phyloP scores from a whole-genome alignment of 2,888 invertebrate genomes.

The Temnothorax unifasciatus region DNA sequence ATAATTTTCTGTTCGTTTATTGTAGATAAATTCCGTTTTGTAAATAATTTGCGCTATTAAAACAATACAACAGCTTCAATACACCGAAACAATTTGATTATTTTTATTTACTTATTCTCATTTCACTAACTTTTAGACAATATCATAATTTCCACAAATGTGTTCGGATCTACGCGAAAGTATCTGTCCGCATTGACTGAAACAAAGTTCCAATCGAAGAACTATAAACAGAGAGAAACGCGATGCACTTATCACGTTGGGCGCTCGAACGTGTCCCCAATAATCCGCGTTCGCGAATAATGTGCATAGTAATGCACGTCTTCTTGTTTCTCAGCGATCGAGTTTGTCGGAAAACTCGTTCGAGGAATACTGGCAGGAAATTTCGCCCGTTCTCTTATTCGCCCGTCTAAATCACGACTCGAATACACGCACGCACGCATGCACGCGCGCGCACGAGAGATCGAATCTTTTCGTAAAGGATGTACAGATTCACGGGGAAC shows the following conservation, averaged over 20 bases:
- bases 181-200: not conserved
- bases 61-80: not conserved
- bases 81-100: not conserved
- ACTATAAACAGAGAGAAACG: slow-evolving; percentile 19
- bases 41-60: not conserved
- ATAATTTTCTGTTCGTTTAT: no score
- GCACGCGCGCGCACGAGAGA: slow-evolving; percentile 14
- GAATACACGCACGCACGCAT: not conserved
- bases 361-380: slow-evolving; percentile 27
- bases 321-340: slow-evolving; percentile 28
- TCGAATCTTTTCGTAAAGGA: slow-evolving; percentile 35
- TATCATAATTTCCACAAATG: not conserved
- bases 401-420: slow-evolving; percentile 37
- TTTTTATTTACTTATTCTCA: not conserved
- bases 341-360: slow-evolving; percentile 50
- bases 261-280: slow-evolving; percentile 36
- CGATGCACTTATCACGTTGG: slow-evolving; percentile 23
- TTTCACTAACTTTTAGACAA: not conserved
- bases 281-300: slow-evolving; percentile 37
- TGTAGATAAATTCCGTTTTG: not conserved
- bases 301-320: slow-evolving; percentile 21
- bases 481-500: not conserved
- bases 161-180: not conserved
- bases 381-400: slow-evolving; percentile 31
- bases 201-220: not conserved